Evolutionary conservation across 2,797 vertebrate species (phyloP).

Genomic region (Paguma larvata): DNA sequence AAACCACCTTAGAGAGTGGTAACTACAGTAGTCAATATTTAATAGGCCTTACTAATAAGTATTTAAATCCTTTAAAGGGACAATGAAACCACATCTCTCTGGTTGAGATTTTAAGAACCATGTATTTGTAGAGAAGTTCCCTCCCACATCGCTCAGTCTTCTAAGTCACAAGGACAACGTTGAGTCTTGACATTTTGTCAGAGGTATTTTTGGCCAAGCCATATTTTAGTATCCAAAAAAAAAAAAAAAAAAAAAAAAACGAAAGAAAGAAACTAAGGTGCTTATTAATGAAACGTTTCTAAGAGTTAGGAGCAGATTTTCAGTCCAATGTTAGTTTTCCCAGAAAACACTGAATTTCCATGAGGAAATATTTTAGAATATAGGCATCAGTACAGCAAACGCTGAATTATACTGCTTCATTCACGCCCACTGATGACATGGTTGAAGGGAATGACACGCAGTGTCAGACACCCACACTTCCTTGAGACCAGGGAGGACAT

Average conservation of each 20-base stretch:
- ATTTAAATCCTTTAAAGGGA: conserved; percentile 38
- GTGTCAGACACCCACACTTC: background rate
- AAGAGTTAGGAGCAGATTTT: conserved; percentile 47
- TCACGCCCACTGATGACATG: background rate
- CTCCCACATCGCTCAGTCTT: conserved; percentile 26
- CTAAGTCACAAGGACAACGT: conserved; percentile 34
- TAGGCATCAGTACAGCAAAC: background rate
- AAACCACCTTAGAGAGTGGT: conserved; percentile 43
- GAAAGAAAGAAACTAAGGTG: background rate
- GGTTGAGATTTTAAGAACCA: conserved; percentile 45
- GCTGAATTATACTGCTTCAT: background rate
- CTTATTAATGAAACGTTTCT: conserved; percentile 46
- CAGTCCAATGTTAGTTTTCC: conserved; percentile 7
- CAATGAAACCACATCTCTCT: conserved; percentile 24
- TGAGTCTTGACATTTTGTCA: conserved; percentile 42
- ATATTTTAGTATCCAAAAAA: conserved; percentile 25
- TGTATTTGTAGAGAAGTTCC: conserved; percentile 31
- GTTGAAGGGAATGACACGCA: background rate
- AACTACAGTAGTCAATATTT: background rate
- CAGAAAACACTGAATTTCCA: conserved; percentile 45
- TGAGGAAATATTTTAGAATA: conserved; percentile 34
- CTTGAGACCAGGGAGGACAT: background rate
- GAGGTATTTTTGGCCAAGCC: conserved; percentile 45
- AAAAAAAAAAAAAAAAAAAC: no score
- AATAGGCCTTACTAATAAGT: conserved; percentile 47